Conservation (phyloP, 2,797 vertebrate genomes). For the Alca torda region DNA sequence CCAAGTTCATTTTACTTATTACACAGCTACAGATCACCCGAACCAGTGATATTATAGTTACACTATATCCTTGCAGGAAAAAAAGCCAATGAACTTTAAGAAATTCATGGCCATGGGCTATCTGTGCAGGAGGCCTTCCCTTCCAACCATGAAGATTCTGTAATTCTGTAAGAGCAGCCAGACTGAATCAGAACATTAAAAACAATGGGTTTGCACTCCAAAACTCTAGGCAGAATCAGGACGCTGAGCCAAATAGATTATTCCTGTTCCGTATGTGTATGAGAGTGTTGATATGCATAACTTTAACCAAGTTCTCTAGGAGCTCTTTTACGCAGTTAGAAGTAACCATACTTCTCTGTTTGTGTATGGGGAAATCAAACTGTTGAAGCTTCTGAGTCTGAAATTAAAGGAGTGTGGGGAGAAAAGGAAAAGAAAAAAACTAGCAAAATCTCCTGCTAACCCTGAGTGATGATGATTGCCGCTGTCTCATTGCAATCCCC, state of each 20-base stretch:
- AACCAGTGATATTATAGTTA: not conserved
- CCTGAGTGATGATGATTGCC: constrained; percentile 8
- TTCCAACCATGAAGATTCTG: too few species aligned
- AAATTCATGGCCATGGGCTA: not conserved
- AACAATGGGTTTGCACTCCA: not conserved
- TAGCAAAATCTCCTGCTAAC: not conserved
- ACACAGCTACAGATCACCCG: not conserved
- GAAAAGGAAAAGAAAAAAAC: not conserved
- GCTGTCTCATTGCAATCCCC: not conserved
- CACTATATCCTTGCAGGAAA: not conserved
- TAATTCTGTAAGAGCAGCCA: not conserved
- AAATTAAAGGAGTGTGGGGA: not conserved
- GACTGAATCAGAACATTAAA: constrained; percentile 30
- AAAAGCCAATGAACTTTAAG: not conserved
- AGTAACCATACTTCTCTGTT: not conserved
- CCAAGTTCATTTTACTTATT: not conserved
- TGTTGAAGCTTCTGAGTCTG: constrained; percentile 3
- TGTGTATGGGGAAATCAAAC: constrained; percentile 23
- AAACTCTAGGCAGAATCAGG: not conserved
- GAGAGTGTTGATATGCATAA: not conserved
- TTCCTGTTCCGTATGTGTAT: not conserved
- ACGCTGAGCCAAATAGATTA: not conserved
- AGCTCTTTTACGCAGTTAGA: constrained; percentile 17
- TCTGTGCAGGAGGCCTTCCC: not conserved
- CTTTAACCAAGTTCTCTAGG: constrained; percentile 3